Evolutionary conservation across 1,140 invertebrate genomes (phyloP), one percentile per base, ranked within the genome.

Genomic region (Halyomorpha halys): DNA sequence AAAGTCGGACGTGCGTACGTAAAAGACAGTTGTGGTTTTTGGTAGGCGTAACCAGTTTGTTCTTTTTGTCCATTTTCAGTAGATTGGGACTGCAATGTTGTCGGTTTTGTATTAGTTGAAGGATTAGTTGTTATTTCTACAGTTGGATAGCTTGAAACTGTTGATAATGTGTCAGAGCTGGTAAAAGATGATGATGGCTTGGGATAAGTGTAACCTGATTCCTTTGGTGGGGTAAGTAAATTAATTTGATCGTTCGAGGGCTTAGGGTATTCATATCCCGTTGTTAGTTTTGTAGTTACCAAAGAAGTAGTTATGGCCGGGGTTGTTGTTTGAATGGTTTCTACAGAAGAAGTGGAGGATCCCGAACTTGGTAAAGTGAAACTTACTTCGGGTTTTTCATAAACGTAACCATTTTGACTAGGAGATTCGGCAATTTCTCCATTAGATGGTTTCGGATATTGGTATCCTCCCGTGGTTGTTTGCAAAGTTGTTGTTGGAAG

Each of bases 231-330:
- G 9, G 18, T 56, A 3, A 56, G 18, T 5, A 19, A 2, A 27
- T 56, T 56, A 8, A 27, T 15, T 25, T 56, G 53, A 60, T 18
- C 25, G 19, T 34, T 65, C 27, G 27, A 27, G 3, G 56, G 64
- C 4, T 49, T 65, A 14, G 54, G 5, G 25, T 65, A 65, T 44
- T 60, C 25, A 45, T 65, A 60, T 16, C 44, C 45, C 3, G 30
- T 14, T 15, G 15, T 30, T 30, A 44, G n/a, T 45, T 25, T 39
- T 4, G 53, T 53, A 9, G 56, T 44, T 25, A n/a, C 27, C 16
- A 8, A 23, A 27, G 16, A 59, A 14, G 25, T 19, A 11, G 16
- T 49, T 11, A 13, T 1, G 3, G 2, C 11, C 47, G 47, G 47
- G 19, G 47, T 49, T 49, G 19, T 49, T 1, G 47, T 49, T 49